Evolutionary conservation across 2,797 vertebrate species (phyloP), one percentile per base, ranked within the genome.

Genomic region (Momotus momota): DNA sequence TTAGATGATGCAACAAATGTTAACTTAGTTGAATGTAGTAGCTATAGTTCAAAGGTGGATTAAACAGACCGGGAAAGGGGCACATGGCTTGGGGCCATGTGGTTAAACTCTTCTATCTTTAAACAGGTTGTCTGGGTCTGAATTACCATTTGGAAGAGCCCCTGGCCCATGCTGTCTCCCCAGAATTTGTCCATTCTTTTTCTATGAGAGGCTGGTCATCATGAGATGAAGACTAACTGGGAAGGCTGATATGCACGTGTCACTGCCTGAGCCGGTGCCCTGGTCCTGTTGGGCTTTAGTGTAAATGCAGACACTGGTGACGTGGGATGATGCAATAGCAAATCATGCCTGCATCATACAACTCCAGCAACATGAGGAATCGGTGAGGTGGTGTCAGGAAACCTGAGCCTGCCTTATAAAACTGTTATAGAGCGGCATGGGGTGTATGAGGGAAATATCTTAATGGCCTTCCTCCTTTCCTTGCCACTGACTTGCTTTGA

Each of bases 21-120:
- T 78, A 58, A 45, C 54, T 74, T 75, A 61, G 48, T 51, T 82
- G 46, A 85, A 90, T 13, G 27, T 23, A 52, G 41, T 33, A 72
- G 27, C n/a, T 73, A 9, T 13, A 80, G 45, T 87, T 95, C 84
- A 84, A 87, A 96, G 64, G 64, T 66, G 60, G 77, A 80, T 65
- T 70, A 84, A 72, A 81, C 18, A 84, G n/a, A 79, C 7, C 43
- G 66, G 67, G 13, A 55, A 81, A 81, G 23, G 33, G 12, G 11
- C 41, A 40, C 2, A 35, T 2, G 41, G 13, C 16, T 57, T 78
- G 33, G 10, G 14, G 26, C 15, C 57, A 25, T 21, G 65, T n/a
- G 41, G 49, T 8, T 66, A 57, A 78, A 43, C 10, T 45, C 29
- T 65, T 64, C 61, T 41, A 14, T 10, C 38, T 3, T 75, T 67